These are phyloP conservation scores for Colletes latitarsis DNA, from an alignment of 1,140 invertebrate species.

Conservation along the genomic window DNA sequence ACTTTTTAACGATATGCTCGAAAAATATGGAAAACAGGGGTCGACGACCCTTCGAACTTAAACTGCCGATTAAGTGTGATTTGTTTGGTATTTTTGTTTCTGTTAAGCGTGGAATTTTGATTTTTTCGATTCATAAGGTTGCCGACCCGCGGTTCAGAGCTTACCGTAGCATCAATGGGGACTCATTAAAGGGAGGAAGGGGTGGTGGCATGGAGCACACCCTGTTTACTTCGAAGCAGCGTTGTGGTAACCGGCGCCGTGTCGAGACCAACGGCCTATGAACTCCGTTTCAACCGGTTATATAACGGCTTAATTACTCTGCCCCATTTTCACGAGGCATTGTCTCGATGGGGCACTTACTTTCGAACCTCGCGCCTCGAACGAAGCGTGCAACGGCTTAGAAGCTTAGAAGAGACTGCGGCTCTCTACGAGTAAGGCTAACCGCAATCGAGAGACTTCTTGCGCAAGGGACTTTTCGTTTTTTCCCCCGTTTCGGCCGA, in stretches of 20 bases:
- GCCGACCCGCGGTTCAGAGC: too few species aligned
- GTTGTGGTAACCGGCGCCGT: conserved; percentile 39
- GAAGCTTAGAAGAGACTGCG: conserved; percentile 59
- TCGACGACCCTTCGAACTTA: too few species aligned
- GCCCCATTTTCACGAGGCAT: conserved; percentile 76
- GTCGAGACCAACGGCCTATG: conserved; percentile 62
- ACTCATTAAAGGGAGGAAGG: neutral
- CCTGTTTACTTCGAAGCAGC: conserved; percentile 44
- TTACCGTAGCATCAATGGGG: too few species aligned
- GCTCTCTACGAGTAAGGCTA: conserved; percentile 38
- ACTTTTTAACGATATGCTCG: neutral
- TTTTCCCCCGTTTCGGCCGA: conserved; percentile 1
- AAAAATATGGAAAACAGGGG: neutral
- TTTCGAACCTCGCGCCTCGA: conserved; percentile 64
- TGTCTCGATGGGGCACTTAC: conserved; percentile 76
- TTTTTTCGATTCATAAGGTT: too few species aligned
- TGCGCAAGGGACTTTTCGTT: conserved; percentile 50
- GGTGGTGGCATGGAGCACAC: conserved; percentile 34
- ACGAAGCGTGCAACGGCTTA: conserved; percentile 55
- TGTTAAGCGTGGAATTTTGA: too few species aligned
- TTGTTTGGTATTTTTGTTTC: too few species aligned
- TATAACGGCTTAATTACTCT: conserved; percentile 78
- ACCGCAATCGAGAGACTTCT: conserved; percentile 59
- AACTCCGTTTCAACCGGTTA: conserved; percentile 72
- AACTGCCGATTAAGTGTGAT: too few species aligned